These are phyloP conservation scores for Adela reaumurella DNA, from an alignment of 2,888 invertebrate genomes.

Conservation along the genomic window DNA sequence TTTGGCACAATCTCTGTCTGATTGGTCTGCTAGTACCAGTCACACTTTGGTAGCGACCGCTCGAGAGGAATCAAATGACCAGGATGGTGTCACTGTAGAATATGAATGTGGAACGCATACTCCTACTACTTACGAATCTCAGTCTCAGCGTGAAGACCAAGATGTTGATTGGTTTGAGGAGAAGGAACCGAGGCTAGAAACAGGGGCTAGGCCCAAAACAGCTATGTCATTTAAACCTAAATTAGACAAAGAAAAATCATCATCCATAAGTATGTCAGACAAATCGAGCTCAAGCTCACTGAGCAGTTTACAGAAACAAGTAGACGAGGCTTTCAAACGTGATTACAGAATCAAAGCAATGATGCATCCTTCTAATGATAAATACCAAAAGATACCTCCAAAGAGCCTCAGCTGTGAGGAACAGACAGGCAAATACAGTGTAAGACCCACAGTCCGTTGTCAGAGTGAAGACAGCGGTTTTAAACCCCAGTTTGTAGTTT, in stretches of 20 bases:
- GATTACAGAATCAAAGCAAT: conserved; percentile 35
- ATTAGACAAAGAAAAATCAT: conserved; percentile 34
- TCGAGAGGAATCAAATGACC: conserved; percentile 39
- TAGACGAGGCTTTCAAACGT: conserved; percentile 35
- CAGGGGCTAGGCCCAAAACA: conserved; percentile 8
- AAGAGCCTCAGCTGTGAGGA: conserved; percentile 52
- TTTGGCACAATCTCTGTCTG: conserved; percentile 74
- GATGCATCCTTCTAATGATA: conserved; percentile 27
- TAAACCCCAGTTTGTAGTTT: conserved; percentile 34
- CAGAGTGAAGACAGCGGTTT: conserved; percentile 59
- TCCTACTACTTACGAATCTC: conserved; percentile 9
- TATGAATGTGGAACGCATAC: conserved; percentile 39
- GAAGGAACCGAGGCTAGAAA: background rate
- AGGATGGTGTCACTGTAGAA: conserved; percentile 42
- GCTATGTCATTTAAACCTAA: conserved; percentile 15
- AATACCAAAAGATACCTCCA: conserved; percentile 36
- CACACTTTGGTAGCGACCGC: conserved; percentile 68
- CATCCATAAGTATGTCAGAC: conserved; percentile 51
- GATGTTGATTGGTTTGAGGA: background rate
- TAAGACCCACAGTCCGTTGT: conserved; percentile 52
- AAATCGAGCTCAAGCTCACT: conserved; percentile 52
- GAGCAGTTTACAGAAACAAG: conserved; percentile 45
- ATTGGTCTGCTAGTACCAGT: conserved; percentile 80
- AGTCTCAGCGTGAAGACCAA: background rate
- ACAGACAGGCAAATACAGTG: conserved; percentile 35